Percentiles rank a stretch among this genome's conserved stretches.
phyloP scores from a whole-genome alignment of 2,113 vertebrate species.

The Raphicerus campestris region DNA sequence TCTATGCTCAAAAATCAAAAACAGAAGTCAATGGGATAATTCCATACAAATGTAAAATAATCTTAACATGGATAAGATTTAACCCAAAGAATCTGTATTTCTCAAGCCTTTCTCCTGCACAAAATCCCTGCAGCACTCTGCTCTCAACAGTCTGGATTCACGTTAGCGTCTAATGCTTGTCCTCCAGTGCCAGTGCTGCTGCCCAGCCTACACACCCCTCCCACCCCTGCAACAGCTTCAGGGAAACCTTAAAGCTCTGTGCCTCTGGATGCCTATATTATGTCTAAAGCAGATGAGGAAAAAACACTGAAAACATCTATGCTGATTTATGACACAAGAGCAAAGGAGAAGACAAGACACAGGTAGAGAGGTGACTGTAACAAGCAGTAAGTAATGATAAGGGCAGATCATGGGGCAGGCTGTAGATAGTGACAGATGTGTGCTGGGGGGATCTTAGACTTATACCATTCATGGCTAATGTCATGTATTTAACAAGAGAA shows the following conservation, averaged over 20 bases:
- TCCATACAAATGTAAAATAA: neutral
- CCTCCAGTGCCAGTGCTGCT: neutral
- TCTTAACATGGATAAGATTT: neutral
- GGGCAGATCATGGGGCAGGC: neutral
- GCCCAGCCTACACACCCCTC: neutral
- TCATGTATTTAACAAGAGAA: neutral
- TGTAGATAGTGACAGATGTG: neutral
- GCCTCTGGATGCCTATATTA: neutral
- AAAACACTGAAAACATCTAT: neutral
- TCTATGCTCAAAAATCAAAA: conserved; percentile 21
- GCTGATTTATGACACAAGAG: neutral
- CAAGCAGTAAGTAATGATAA: neutral
- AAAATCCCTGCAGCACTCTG: neutral
- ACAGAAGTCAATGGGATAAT: conserved; percentile 2
- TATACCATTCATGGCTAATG: neutral
- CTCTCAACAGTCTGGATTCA: neutral
- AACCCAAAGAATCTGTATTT: neutral
- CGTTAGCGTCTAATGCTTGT: neutral
- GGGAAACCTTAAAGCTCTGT: neutral
- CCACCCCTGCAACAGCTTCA: neutral
- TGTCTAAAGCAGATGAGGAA: neutral
- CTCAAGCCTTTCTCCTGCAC: neutral
- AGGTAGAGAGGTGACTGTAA: neutral
- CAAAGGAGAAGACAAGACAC: neutral
- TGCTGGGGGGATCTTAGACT: neutral